These are phyloP conservation scores for Mustela lutreola DNA, from an alignment of 2,113 vertebrate species.

Conservation along the genomic window DNA sequence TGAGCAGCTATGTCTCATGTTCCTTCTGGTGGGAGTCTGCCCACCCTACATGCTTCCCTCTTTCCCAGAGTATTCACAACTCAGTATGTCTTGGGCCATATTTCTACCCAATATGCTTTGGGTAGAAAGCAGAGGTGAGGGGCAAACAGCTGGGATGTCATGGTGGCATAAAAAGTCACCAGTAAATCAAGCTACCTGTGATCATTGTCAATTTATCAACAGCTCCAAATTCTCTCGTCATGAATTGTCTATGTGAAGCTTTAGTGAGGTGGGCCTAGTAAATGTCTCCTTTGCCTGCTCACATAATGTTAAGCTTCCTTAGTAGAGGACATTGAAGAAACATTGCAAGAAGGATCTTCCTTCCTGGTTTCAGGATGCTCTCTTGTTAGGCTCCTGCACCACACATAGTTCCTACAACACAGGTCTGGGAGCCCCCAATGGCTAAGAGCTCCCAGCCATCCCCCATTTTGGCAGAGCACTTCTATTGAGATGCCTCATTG, in stretches of 20 bases:
- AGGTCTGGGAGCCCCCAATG: background rate
- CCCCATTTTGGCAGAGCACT: no score
- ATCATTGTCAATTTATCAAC: background rate
- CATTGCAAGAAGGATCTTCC: background rate
- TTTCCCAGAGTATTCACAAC: background rate
- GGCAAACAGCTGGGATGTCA: background rate
- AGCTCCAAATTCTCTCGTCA: background rate
- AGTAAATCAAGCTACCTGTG: background rate
- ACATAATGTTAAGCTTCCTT: no score
- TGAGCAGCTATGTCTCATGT: accelerated
- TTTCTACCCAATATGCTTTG: no score
- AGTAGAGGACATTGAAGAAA: background rate
- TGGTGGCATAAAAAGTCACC: background rate
- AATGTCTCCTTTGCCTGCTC: background rate
- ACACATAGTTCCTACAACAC: background rate
- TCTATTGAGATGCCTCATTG: background rate
- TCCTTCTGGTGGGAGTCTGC: background rate
- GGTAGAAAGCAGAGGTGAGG: background rate
- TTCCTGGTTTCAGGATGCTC: background rate
- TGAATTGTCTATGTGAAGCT: background rate
- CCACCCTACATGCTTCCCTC: background rate
- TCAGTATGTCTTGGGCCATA: background rate
- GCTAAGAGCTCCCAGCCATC: background rate
- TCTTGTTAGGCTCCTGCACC: background rate
- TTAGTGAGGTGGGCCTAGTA: background rate